These are phyloP conservation scores for Aplysina aerophoba DNA, from an alignment of 37 sponge, comb jelly and placozoan species.

Conservation along the genomic window DNA sequence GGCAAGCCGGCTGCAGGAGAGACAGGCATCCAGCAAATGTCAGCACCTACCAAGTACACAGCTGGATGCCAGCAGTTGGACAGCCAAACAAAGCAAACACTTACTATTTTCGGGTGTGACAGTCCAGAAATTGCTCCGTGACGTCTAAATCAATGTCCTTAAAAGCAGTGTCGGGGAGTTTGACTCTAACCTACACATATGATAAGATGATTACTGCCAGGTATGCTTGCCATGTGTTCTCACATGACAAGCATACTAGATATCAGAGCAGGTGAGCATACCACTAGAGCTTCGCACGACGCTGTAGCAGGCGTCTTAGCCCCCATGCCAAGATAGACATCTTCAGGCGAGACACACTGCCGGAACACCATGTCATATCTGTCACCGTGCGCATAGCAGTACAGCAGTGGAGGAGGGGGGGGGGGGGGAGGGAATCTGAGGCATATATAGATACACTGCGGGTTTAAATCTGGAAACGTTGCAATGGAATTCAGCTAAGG, in stretches of 20 bases:
- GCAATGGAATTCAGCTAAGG: too few relatives aligned
- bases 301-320: conserved; percentile 81
- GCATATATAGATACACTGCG: neutral
- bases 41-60: too few relatives aligned
- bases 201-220: neutral
- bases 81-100: neutral
- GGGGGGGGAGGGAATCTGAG: too few relatives aligned
- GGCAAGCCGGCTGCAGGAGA: conserved; percentile 59
- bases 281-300: conserved; percentile 83
- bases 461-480: too few relatives aligned
- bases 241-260: neutral
- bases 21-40: neutral
- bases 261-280: conserved; percentile 23
- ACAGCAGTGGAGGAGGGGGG: too few relatives aligned
- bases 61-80: neutral
- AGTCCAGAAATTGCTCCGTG: conserved; percentile 81
- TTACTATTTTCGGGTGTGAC: conserved; percentile 71
- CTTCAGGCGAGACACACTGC: conserved; percentile 83
- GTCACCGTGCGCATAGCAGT: too few relatives aligned
- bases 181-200: conserved; percentile 63
- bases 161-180: conserved; percentile 63
- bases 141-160: conserved; percentile 76
- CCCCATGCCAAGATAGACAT: conserved; percentile 93
- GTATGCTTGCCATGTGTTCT: neutral
- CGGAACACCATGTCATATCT: conserved; percentile 83